Conservation (phyloP, 2,797 vertebrate species). For the Rhynchonycteris naso region DNA sequence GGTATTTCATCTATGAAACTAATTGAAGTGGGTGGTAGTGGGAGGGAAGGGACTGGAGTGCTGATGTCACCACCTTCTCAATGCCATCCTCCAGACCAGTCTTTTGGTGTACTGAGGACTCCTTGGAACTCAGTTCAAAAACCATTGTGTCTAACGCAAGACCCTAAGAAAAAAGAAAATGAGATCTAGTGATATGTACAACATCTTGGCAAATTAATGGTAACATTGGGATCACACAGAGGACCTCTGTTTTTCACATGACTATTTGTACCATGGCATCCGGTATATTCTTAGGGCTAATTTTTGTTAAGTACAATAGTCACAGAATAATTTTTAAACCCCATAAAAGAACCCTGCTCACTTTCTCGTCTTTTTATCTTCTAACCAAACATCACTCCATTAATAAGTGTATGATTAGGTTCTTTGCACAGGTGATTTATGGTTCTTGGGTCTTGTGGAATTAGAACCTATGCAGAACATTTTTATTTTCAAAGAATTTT, state of each 20-base stretch:
- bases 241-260: neutral
- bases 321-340: neutral
- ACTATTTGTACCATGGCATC: neutral
- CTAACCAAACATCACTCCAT: neutral
- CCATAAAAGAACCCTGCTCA: neutral
- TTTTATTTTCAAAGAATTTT: conserved; percentile 50
- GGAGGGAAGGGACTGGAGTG: neutral
- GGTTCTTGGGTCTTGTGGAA: neutral
- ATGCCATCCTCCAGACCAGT: no score
- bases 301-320: neutral
- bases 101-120: neutral
- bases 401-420: neutral
- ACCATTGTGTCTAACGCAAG: neutral
- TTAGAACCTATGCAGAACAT: neutral
- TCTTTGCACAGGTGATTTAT: neutral
- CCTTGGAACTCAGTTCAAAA: neutral
- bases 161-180: neutral
- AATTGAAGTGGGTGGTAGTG: neutral
- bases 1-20: neutral
- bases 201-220: neutral
- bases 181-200: neutral
- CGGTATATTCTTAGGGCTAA: neutral
- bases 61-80: neutral
- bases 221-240: neutral
- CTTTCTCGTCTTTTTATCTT: neutral